Base-by-base conservation (phyloP, 1,140 invertebrate species). In the Cotesia typhae region DNA sequence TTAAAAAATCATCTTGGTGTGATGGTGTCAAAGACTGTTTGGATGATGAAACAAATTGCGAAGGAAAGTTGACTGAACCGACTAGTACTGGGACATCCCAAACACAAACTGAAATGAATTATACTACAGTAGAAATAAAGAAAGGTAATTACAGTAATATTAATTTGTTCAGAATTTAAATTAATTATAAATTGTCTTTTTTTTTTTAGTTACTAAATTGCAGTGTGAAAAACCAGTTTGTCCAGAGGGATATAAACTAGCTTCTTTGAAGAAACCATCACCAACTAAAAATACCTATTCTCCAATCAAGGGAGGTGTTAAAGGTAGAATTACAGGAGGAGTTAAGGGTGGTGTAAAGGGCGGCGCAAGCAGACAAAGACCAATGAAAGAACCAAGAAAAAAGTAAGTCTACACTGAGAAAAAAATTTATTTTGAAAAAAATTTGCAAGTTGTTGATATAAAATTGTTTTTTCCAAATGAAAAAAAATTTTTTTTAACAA, bases 21-120 rank as follows among this genome's bases (percentile, higher is more conserved):
- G 91, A 97, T 81, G 94, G 94, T 0, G 84, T 95, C 0, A 88
- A 91, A 74, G 92, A 97, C 80, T 97, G 95, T 82, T 90, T 91
- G 2, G 94, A 95, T 84, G 95, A 97, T 84, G 95, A 97, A 84
- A 83, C 86, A 2, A 85, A 91, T 70, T 96, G 94, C 80, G 78
- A 82, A 52, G 85, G 86, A 3, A 85, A 75, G 4, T 75, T 77
- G 17, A 51, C 72, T 35, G 79, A 78, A 74, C 41, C n/a, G 52
- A 28, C 35, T 70, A 72, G 28, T 41, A 71, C 60, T 53, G 77
- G 53, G 74, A 81, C 9, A 51, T 71, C 20, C 67, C 71, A 20
- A 70, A 65, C 17, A 36, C 37, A 14, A 47, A 77, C 55, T 6
- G 71, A 57, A 0, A 71, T 20, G 4, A 17, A 70, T 77, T 73